Evolutionary conservation across 2,113 vertebrate species (phyloP).

Genomic region (Ceyx margarethae): DNA sequence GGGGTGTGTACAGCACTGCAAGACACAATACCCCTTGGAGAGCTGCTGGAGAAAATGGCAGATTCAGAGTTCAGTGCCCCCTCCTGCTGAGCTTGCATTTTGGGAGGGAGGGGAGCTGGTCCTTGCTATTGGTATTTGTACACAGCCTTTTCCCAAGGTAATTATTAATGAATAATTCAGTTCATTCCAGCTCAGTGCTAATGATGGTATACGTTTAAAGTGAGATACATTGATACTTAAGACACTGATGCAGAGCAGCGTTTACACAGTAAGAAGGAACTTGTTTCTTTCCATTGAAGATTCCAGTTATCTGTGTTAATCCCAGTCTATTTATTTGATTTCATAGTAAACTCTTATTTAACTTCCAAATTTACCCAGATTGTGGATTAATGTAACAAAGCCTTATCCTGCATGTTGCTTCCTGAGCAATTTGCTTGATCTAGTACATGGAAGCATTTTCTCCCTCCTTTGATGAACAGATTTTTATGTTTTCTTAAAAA

Average conservation of each 20-base stretch:
- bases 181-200: slow-evolving; percentile 17
- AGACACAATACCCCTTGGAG: neutral
- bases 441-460: neutral
- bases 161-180: slow-evolving; percentile 36
- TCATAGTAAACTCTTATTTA: neutral
- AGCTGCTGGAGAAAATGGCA: neutral
- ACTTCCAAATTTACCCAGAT: neutral
- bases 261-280: neutral
- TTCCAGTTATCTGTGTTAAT: neutral
- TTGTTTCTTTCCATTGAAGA: slow-evolving; percentile 27
- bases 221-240: neutral
- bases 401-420: neutral
- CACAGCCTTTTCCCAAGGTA: neutral
- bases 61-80: neutral
- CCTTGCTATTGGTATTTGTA: slow-evolving; percentile 9
- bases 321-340: neutral
- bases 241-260: neutral
- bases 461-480: neutral
- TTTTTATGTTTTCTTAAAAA: neutral
- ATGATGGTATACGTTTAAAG: neutral
- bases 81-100: neutral
- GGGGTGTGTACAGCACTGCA: neutral
- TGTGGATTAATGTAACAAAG: neutral
- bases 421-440: neutral
- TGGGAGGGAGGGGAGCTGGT: neutral